Percentiles rank a stretch among this genome's conserved stretches.
These are phyloP conservation scores for Cyanocitta stelleri DNA, from an alignment of 2,113 vertebrate species.

Conservation along the genomic window DNA sequence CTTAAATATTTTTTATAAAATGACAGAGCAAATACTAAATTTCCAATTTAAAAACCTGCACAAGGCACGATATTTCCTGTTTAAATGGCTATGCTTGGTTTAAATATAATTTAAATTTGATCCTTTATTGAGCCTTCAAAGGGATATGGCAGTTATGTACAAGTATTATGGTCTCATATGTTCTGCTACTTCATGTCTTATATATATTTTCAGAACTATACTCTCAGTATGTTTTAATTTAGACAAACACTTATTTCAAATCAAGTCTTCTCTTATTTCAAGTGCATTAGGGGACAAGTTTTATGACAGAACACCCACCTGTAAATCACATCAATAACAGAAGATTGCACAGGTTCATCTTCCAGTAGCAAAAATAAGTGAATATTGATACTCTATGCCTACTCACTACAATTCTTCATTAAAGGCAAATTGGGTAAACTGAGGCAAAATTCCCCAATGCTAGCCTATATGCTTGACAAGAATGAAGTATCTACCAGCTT, in stretches of 20 bases:
- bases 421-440: background rate
- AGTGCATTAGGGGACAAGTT: background rate
- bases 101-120: background rate
- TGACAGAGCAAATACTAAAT: background rate
- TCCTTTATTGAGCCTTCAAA: background rate
- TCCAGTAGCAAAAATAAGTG: background rate
- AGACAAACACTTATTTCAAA: background rate
- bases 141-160: background rate
- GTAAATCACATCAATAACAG: background rate
- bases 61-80: background rate
- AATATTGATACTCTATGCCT: background rate
- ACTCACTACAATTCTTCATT: background rate
- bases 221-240: background rate
- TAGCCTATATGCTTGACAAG: background rate
- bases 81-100: background rate
- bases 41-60: background rate
- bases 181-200: background rate
- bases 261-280: background rate
- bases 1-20: background rate
- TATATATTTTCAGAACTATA: background rate
- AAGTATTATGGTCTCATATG: background rate
- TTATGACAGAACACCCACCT: background rate
- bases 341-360: background rate
- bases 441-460: background rate
- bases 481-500: background rate